Evolutionary conservation across 2,113 vertebrate species (phyloP).

Genomic region (Oncorhynchus clarkii): DNA sequence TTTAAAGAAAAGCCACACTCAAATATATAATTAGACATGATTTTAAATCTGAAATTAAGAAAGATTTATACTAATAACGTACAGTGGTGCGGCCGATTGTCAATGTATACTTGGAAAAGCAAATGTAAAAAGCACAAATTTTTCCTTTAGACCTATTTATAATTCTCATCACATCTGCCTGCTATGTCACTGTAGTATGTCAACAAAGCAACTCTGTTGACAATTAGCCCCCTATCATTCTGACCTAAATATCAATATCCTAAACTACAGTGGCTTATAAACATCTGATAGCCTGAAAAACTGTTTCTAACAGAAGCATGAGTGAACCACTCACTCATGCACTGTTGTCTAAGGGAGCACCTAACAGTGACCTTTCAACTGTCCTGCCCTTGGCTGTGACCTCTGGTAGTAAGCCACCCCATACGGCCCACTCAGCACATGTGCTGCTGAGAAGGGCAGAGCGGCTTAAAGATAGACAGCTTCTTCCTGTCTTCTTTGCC

Average conservation of each 20-base stretch:
- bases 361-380: slow-evolving; percentile 68
- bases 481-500: slow-evolving; percentile 47
- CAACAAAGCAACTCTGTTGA: neutral
- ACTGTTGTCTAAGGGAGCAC: slow-evolving; percentile 57
- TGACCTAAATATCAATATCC: neutral
- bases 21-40: neutral
- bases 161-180: neutral
- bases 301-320: slow-evolving; percentile 15
- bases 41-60: neutral
- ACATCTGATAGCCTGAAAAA: slow-evolving; percentile 13
- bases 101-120: neutral
- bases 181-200: neutral
- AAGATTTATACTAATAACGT: neutral
- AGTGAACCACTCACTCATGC: slow-evolving; percentile 45
- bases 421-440: slow-evolving; percentile 74
- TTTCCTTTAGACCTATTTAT: neutral
- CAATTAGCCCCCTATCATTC: neutral
- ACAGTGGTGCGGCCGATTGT: no score
- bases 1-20: neutral
- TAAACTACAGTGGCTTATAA: neutral
- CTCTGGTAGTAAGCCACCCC: slow-evolving; percentile 71
- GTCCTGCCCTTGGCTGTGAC: slow-evolving; percentile 73
- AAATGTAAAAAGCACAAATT: neutral
- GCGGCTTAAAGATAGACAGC: slow-evolving; percentile 64
- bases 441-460: slow-evolving; percentile 70